These are phyloP conservation scores for Oscheius sp. DNA, from an alignment of 2,888 invertebrate species.

Conservation along the genomic window DNA sequence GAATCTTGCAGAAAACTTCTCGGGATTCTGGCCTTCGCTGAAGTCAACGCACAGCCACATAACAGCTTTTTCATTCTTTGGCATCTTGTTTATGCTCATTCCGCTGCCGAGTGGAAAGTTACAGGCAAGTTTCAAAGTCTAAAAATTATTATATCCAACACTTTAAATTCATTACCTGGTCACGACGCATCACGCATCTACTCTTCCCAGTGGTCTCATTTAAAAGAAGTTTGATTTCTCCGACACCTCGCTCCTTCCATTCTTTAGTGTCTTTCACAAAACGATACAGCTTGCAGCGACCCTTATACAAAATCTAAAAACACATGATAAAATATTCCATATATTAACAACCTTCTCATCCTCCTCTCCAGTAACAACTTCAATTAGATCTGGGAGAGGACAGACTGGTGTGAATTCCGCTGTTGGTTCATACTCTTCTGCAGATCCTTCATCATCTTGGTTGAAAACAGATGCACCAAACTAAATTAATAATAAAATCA, in stretches of 20 bases:
- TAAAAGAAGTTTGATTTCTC: constrained; percentile 77
- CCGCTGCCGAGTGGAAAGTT: constrained; percentile 74
- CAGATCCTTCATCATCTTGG: constrained; percentile 33
- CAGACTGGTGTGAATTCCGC: constrained; percentile 67
- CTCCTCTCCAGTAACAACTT: constrained; percentile 72
- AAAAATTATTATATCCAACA: constrained; percentile 8
- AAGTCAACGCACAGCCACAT: constrained; percentile 89
- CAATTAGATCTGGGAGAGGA: constrained; percentile 68
- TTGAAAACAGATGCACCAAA: constrained; percentile 17
- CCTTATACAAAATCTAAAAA: constrained; percentile 66
- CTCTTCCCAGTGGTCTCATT: constrained; percentile 79
- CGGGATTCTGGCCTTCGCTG: constrained; percentile 78
- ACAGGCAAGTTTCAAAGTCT: constrained; percentile 71
- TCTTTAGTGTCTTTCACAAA: constrained; percentile 65
- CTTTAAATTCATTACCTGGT: constrained; percentile 78
- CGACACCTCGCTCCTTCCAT: constrained; percentile 76
- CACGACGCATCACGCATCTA: constrained; percentile 90
- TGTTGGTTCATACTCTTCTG: constrained; percentile 52
- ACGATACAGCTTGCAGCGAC: constrained; percentile 74
- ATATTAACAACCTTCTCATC: constrained; percentile 56
- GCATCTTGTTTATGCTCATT: constrained; percentile 79
- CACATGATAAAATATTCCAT: not conserved
- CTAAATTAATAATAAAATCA: constrained; percentile 5
- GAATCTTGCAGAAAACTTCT: constrained; percentile 54
- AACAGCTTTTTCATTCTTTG: constrained; percentile 59